Conservation (phyloP, 2,888 invertebrate species). For the Pardosa pseudoannulata region DNA sequence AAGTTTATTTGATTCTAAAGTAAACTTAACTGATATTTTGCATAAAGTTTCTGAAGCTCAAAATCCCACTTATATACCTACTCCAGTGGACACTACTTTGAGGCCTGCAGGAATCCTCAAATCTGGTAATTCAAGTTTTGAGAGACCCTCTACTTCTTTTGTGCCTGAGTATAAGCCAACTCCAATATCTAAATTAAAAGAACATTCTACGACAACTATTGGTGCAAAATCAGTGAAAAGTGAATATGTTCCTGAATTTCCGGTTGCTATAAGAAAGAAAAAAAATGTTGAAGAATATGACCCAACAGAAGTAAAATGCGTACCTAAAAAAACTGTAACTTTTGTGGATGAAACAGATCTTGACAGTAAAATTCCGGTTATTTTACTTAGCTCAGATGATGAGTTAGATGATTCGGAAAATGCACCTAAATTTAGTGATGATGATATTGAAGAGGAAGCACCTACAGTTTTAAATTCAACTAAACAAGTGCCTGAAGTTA, state of each 20-base stretch:
- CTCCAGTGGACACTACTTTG: conserved; percentile 21
- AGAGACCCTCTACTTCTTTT: neutral
- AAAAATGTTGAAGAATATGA: conserved; percentile 73
- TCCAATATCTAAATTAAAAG: conserved; percentile 66
- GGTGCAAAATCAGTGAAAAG: neutral
- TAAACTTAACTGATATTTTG: neutral
- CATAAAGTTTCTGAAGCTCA: neutral
- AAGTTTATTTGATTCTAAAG: conserved; percentile 8
- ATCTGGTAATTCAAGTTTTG: conserved; percentile 4
- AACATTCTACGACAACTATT: conserved; percentile 26
- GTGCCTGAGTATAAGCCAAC: conserved; percentile 71
- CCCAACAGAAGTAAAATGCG: conserved; percentile 64
- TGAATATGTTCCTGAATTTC: conserved; percentile 26
- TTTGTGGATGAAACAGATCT: conserved; percentile 27
- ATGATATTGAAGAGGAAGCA: conserved; percentile 61
- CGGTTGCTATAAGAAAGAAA: conserved; percentile 18
- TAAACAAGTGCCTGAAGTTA: neutral
- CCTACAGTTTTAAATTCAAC: neutral
- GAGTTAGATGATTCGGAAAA: neutral
- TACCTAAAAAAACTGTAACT: conserved; percentile 36
- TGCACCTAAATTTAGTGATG: conserved; percentile 59
- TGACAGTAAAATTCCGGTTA: neutral
- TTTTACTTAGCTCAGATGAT: conserved; percentile 20
- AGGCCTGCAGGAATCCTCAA: conserved; percentile 42
- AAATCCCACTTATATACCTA: conserved; percentile 38